phyloP scores from a whole-genome alignment of 2,113 vertebrate genomes.

The Sarotherodon lohbergeri region DNA sequence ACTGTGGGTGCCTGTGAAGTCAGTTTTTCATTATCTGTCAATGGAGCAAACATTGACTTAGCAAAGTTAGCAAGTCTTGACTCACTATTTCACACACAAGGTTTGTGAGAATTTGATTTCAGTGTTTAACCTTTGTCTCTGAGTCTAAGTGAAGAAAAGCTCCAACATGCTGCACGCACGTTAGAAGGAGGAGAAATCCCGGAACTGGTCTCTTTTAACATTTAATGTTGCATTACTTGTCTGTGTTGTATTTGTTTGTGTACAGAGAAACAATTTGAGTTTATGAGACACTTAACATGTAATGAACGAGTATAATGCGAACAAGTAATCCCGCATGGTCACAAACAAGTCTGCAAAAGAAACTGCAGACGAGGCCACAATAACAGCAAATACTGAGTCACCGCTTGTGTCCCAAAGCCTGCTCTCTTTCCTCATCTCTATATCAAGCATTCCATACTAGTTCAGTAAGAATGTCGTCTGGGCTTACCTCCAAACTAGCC shows the following conservation, averaged over 20 bases:
- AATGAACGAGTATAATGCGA: not conserved
- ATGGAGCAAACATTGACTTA: conserved; percentile 5
- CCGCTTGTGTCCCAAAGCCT: not conserved
- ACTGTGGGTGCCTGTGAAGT: conserved; percentile 3
- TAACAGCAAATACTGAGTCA: not conserved
- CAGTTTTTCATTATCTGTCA: conserved; percentile 32
- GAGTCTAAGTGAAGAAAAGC: not conserved
- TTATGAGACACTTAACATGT: not conserved
- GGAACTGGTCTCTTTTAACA: not conserved
- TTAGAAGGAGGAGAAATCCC: not conserved
- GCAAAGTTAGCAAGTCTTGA: not conserved
- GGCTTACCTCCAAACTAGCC: not conserved
- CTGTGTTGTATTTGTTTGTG: not conserved
- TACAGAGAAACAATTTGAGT: not conserved
- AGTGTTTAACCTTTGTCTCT: not conserved
- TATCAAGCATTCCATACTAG: not conserved
- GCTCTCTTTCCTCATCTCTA: not conserved
- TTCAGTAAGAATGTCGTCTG: not conserved
- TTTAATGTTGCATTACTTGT: not conserved
- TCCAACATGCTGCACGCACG: not conserved
- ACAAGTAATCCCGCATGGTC: not conserved
- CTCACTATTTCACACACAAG: not conserved
- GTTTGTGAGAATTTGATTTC: not conserved
- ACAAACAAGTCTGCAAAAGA: not conserved
- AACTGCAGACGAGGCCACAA: not conserved